Conservation (phyloP, 2,888 invertebrate species). For the Aplocera efformata region DNA sequence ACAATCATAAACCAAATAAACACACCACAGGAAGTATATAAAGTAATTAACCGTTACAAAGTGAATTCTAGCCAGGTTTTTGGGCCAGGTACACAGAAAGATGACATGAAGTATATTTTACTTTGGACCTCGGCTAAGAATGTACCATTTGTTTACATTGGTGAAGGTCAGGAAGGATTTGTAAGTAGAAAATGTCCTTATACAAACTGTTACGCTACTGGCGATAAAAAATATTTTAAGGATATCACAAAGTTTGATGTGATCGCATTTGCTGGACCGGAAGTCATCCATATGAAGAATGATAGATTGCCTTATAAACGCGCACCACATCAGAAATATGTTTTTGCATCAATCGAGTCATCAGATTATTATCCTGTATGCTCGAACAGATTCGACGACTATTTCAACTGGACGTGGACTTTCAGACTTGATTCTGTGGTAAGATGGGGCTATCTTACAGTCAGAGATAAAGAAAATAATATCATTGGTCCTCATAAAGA, state of each 20-base stretch:
- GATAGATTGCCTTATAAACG: constrained; percentile 38
- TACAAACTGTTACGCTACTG: constrained; percentile 55
- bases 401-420: constrained; percentile 70
- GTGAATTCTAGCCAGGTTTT: constrained; percentile 5
- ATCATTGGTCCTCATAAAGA: constrained; percentile 42
- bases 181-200: constrained; percentile 44
- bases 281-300: constrained; percentile 30
- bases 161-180: constrained; percentile 38
- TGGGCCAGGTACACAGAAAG: neutral
- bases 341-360: constrained; percentile 57
- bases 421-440: constrained; percentile 55
- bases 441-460: constrained; percentile 51
- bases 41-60: neutral
- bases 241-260: constrained; percentile 52
- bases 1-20: no score
- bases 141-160: constrained; percentile 44
- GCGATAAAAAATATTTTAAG: constrained; percentile 33
- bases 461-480: constrained; percentile 37
- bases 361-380: constrained; percentile 53
- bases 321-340: constrained; percentile 52
- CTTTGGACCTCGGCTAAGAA: constrained; percentile 42
- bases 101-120: constrained; percentile 41
- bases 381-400: constrained; percentile 39
- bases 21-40: neutral
- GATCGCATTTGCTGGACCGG: constrained; percentile 51